Percentiles rank a stretch among this genome's conserved stretches.
Evolutionary conservation across 1,140 invertebrate genomes (phyloP).

Genomic region (Drusus annulatus): DNA sequence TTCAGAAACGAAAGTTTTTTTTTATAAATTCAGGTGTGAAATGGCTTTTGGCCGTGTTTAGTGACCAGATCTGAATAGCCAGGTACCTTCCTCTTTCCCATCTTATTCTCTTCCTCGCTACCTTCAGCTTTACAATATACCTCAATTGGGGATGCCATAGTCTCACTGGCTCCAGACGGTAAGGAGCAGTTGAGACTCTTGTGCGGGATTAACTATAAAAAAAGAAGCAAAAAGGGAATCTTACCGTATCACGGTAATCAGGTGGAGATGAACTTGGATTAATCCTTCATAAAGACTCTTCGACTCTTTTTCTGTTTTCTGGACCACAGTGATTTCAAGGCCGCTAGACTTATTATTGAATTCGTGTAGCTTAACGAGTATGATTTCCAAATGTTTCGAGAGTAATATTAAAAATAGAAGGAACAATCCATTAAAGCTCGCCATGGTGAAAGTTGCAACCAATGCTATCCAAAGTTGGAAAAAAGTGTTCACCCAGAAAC

Average conservation of each 20-base stretch:
- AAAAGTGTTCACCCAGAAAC: conserved; percentile 2
- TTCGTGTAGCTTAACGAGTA: not conserved
- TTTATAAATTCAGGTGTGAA: no score
- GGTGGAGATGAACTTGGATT: not conserved
- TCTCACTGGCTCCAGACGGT: no score
- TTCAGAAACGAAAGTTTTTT: no score
- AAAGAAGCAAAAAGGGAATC: not conserved
- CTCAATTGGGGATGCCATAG: no score
- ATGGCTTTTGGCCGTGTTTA: no score
- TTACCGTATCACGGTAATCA: not conserved
- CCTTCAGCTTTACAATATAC: no score
- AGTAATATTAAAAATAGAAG: not conserved
- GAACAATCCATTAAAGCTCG: not conserved
- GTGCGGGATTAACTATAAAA: no score
- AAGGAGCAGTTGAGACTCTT: no score
- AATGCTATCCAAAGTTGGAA: not conserved
- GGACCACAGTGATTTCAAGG: not conserved
- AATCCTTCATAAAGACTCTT: not conserved
- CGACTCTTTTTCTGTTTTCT: not conserved
- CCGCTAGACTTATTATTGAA: not conserved
- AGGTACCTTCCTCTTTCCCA: no score
- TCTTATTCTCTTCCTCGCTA: no score
- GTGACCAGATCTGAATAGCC: no score
- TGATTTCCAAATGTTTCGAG: not conserved
- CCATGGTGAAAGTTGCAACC: not conserved